Evolutionary conservation across 2,797 vertebrate genomes (phyloP).

Genomic region (Xenops minutus): DNA sequence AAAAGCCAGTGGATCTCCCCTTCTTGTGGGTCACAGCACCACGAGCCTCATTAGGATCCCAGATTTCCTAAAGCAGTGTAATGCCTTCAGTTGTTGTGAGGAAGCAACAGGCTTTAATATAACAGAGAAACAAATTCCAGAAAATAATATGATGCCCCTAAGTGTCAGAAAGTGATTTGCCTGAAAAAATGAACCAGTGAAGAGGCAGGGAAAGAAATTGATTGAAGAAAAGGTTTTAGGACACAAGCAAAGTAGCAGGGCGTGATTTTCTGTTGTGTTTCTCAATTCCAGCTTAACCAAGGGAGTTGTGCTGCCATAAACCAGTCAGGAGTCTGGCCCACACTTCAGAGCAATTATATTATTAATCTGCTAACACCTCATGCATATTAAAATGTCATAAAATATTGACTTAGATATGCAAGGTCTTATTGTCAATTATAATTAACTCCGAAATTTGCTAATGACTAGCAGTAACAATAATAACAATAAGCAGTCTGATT

Average conservation of each 20-base stretch:
- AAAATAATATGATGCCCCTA: neutral
- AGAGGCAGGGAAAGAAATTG: neutral
- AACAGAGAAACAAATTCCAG: neutral
- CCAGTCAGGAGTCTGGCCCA: neutral
- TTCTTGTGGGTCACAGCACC: neutral
- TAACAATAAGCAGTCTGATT: conserved; percentile 38
- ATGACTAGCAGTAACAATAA: conserved; percentile 35
- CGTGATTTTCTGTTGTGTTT: neutral
- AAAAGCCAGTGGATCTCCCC: neutral
- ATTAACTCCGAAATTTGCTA: conserved; percentile 30
- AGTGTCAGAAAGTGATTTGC: neutral
- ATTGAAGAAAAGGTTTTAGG: neutral
- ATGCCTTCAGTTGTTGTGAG: neutral
- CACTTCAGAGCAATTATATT: conserved; percentile 14
- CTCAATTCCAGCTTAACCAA: neutral
- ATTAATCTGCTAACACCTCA: neutral
- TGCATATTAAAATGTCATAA: conserved; percentile 40
- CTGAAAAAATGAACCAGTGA: neutral
- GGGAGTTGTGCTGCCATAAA: neutral
- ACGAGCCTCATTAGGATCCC: neutral
- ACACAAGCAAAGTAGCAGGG: neutral
- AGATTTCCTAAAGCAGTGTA: neutral
- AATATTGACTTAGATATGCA: conserved; percentile 43
- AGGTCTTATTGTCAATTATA: conserved; percentile 42
- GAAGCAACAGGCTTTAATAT: neutral